These are phyloP conservation scores for Narcine bancroftii DNA, from an alignment of 2,113 vertebrate species.

Conservation along the genomic window DNA sequence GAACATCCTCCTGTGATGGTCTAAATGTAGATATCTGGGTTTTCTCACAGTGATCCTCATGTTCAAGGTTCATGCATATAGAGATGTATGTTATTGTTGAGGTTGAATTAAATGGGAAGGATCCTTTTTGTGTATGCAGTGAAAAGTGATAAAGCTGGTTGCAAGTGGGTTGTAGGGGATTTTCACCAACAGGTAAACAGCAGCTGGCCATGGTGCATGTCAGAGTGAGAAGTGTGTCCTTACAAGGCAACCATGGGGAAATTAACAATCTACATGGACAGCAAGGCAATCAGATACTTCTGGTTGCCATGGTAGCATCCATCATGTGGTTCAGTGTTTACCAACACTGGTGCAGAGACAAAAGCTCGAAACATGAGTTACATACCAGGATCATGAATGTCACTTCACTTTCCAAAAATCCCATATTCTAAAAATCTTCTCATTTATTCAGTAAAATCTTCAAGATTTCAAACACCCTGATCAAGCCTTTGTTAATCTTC, in stretches of 20 bases:
- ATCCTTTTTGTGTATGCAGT: neutral
- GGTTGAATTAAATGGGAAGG: neutral
- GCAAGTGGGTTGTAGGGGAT: neutral
- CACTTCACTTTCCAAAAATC: neutral
- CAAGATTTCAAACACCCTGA: too few relatives aligned
- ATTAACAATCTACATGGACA: neutral
- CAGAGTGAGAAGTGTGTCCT: neutral
- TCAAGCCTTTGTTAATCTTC: too few relatives aligned
- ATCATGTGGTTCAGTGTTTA: neutral
- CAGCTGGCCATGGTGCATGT: neutral
- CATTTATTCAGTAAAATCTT: too few relatives aligned
- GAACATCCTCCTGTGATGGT: neutral
- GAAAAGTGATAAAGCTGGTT: neutral
- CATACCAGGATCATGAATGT: neutral
- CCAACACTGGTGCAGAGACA: neutral
- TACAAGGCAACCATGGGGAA: neutral
- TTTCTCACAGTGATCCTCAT: neutral
- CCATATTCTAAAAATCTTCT: too few relatives aligned
- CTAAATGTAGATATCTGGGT: neutral
- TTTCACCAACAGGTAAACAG: neutral
- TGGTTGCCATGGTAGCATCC: neutral
- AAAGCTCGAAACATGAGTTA: neutral
- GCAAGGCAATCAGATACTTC: neutral
- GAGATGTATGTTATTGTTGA: neutral
- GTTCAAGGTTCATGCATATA: neutral